Evolutionary conservation across 1,140 invertebrate species (phyloP).

Genomic region (Goniozus legneri): DNA sequence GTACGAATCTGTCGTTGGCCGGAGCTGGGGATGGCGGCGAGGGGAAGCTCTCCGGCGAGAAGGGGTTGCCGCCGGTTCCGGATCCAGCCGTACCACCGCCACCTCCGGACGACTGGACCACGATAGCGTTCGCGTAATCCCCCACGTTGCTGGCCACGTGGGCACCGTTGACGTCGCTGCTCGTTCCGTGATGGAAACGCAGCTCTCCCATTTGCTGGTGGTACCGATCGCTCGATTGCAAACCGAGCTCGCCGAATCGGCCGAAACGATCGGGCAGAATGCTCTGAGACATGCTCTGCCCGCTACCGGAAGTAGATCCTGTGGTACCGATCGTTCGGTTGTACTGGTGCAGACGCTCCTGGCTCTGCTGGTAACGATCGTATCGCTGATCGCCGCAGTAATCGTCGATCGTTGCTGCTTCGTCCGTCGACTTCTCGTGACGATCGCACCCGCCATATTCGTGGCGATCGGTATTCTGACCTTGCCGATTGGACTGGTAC

Average conservation of each 20-base stretch:
- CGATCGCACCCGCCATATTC: conserved; percentile 26
- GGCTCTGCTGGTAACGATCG: conserved; percentile 26
- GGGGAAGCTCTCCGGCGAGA: conserved; percentile 46
- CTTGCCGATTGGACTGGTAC: conserved; percentile 27
- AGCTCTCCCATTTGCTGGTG: conserved; percentile 8
- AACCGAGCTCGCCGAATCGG: conserved; percentile 24
- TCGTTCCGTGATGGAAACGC: conserved; percentile 14
- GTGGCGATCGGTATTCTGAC: conserved; percentile 22
- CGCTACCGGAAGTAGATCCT: background rate
- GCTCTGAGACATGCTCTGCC: conserved; percentile 17
- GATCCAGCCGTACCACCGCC: background rate
- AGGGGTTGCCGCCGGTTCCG: conserved; percentile 22
- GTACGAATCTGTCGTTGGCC: conserved; percentile 46
- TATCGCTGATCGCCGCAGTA: conserved; percentile 18
- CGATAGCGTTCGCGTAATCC: conserved; percentile 29
- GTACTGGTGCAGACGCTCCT: conserved; percentile 21
- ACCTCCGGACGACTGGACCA: conserved; percentile 17
- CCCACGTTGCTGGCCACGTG: conserved; percentile 17
- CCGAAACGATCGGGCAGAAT: conserved; percentile 25
- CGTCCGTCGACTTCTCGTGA: conserved; percentile 25
- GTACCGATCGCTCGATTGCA: conserved; percentile 17
- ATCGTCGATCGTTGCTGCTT: conserved; percentile 23
- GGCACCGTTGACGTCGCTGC: conserved; percentile 11
- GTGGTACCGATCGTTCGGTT: conserved; percentile 20
- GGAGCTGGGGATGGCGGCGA: conserved; percentile 51